Evolutionary conservation across 2,113 vertebrate genomes (phyloP), one percentile per base, ranked within the genome.

Genomic region (Eleginops maclovinus): DNA sequence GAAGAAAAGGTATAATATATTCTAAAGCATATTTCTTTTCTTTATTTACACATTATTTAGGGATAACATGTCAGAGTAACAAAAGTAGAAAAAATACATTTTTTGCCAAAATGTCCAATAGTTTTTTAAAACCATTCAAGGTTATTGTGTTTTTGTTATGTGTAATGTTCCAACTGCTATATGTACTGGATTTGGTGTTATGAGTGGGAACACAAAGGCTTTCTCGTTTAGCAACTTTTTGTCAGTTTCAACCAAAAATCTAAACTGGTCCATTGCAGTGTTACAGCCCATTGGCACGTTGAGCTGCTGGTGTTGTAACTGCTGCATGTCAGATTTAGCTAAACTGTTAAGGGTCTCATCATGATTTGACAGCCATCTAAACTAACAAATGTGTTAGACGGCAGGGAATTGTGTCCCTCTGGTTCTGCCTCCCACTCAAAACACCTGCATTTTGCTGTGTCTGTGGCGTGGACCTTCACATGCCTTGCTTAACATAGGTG

Each of bases 1-100:
- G 87, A 94, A 93, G 86, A 94, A 94, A 92, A 93, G 84, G 85
- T 92, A 94, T 95, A 95, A 95, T 95, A 95, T 95, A 95, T 95
- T 95, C 81, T 83, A 87, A 87, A 90, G 76, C 78, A 74, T 89
- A 87, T 91, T 90, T 87, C 81, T 89, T 92, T 88, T 88, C 92
- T 84, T 92, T 92, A 90, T 90, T 76, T 92, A 88, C 86, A 78
- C 55, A 58, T 87, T 91, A 72, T 87, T 75, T 93, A 91, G 86
- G 83, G 77, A 81, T 84, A 68, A 77, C 77, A 88, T 83, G 81
- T 86, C 83, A 83, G 58, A 87, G 70, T 91, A 90, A 89, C 76
- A 91, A 88, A 84, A 75, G 79, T 90, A 84, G 67, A 60, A 71
- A 64, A 56, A 79, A 56, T 68, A 51, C 11, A 19, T 31, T 21